Evolutionary conservation across 2,113 vertebrate species (phyloP).

Genomic region (Phycodurus eques): DNA sequence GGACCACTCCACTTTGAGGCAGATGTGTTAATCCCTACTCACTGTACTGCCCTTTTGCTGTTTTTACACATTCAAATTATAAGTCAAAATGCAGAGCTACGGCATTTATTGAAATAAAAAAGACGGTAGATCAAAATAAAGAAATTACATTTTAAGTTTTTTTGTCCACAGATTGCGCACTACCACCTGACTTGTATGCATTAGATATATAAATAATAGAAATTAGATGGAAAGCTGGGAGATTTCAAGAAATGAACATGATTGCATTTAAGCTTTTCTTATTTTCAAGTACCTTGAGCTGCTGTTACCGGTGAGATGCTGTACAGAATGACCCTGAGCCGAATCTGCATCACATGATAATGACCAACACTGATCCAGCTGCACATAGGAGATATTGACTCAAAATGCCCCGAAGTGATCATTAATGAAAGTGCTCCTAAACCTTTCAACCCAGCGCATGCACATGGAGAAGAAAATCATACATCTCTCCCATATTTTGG

Average conservation of each 20-base stretch:
- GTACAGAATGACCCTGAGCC: not conserved
- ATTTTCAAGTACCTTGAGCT: conserved; percentile 16
- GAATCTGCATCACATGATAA: not conserved
- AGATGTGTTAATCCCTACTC: no score
- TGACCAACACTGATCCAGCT: conserved; percentile 3
- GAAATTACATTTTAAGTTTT: not conserved
- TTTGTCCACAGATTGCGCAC: not conserved
- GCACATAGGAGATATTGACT: conserved; percentile 4
- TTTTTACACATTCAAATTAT: no score
- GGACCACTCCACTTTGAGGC: no score
- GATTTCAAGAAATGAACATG: conserved; percentile 11
- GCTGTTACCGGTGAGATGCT: not conserved
- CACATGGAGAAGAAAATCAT: conserved; percentile 11
- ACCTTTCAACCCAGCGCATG: not conserved
- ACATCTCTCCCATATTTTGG: conserved; percentile 7
- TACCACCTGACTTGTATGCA: conserved; percentile 1
- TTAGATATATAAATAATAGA: conserved; percentile 24
- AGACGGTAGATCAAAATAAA: no score
- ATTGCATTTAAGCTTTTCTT: conserved; percentile 24
- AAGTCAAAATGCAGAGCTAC: no score
- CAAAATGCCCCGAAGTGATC: not conserved
- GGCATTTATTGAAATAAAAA: no score
- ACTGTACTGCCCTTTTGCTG: no score
- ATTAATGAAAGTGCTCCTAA: not conserved
- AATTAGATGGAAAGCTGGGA: conserved; percentile 18